Base-by-base conservation (phyloP, 2,888 invertebrate species). In the Nephrotoma appendiculata region DNA sequence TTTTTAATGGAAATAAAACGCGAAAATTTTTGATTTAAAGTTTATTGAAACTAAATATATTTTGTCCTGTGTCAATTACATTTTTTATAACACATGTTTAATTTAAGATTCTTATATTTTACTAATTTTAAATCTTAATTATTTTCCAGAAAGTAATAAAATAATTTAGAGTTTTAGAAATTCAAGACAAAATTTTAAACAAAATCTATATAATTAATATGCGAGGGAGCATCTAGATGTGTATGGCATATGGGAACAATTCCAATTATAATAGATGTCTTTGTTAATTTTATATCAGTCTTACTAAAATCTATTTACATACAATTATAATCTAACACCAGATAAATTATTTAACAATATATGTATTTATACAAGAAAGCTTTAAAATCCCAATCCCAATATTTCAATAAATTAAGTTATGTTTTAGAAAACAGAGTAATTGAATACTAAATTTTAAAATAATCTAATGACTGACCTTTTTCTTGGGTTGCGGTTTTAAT, bases 401-500 rank as follows among this genome's bases (percentile, higher is more conserved):
- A 42, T 71, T 31, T 71, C 7, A 31, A 31, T 31, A 31, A 31
- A 31, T 31, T 31, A 31, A 31, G 31, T 71, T 85, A 85, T 83
- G 43, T 43, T 43, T 43, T 15, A 15, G 12, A 41, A 85, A 12
- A 83, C 31, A 41, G 31, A 83, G 41, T 41, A 41, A 41, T 83
- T 83, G 31, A 85, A 85, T 43, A 15, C n/a, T 15, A 42, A 85
- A 85, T 43, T 41, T 44, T 44, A 43, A 85, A 41, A 86, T 48
- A 85, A 41, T 71, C 86, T 57, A 86, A 31, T 19, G 71, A 71
- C 71, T 71, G 31, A 87, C 87, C 87, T 87, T 87, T 86, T 86
- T 86, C 93, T 93, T 93, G 91, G 93, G 93, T 87, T 92, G 91
- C 89, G 92, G 89, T 87, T 92, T 90, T 43, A 92, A 91, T 48